Conservation (phyloP, 2,797 vertebrate species). For the Sus cebifrons region DNA sequence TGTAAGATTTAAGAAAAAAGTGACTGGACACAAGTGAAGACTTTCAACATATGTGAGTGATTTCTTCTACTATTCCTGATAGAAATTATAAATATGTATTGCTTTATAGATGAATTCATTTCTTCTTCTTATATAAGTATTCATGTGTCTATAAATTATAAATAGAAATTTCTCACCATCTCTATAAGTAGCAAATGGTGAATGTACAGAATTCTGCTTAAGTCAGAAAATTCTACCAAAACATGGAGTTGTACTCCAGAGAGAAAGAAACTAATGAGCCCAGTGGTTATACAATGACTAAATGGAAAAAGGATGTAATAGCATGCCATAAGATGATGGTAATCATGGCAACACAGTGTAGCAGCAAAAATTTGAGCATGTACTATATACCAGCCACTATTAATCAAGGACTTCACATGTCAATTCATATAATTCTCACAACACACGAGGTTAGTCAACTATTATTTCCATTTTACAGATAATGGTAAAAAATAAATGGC, state of each 20-base stretch:
- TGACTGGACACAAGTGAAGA: background rate
- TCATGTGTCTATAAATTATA: background rate
- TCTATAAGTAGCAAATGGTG: background rate
- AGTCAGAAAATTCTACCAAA: background rate
- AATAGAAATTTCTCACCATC: background rate
- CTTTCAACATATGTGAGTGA: background rate
- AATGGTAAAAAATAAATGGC: background rate
- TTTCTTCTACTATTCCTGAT: slow-evolving; percentile 6
- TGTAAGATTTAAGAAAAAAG: background rate
- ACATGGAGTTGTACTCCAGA: background rate
- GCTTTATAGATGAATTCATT: background rate
- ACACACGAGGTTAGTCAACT: background rate
- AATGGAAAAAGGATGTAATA: background rate
- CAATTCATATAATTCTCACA: background rate
- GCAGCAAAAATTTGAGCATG: background rate
- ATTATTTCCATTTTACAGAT: background rate
- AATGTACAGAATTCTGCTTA: background rate
- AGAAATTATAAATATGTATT: background rate
- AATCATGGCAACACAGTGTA: background rate
- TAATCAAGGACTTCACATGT: background rate
- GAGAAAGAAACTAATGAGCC: background rate
- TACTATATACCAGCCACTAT: background rate
- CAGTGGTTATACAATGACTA: background rate
- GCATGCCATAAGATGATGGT: background rate
- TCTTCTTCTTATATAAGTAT: background rate